Conservation (phyloP, 1,140 invertebrate species). For the Doryteuthis pealeii region DNA sequence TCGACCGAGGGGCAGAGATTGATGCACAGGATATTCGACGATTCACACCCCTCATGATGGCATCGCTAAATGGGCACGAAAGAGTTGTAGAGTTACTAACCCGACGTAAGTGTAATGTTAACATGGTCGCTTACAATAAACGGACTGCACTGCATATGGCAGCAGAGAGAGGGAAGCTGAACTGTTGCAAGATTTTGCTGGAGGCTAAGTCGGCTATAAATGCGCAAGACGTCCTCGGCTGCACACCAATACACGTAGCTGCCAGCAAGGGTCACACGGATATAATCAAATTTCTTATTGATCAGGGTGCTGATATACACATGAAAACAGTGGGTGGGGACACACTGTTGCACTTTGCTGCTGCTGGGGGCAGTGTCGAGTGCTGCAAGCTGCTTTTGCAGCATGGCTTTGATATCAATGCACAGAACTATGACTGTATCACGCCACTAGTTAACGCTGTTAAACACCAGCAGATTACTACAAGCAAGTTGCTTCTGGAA, state of each 20-base stretch:
- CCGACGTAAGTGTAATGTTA: conserved; percentile 49
- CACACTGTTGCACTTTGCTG: conserved; percentile 54
- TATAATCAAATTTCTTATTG: conserved; percentile 44
- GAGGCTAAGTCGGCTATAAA: conserved; percentile 52
- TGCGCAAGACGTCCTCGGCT: conserved; percentile 46
- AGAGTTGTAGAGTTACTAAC: conserved; percentile 46
- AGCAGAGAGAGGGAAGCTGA: conserved; percentile 59
- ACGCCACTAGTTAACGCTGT: conserved; percentile 53
- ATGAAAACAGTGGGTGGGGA: conserved; percentile 45
- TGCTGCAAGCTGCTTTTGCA: conserved; percentile 48
- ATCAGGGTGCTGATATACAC: conserved; percentile 40
- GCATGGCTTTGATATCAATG: conserved; percentile 48
- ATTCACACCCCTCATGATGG: conserved; percentile 58
- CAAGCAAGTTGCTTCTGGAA: conserved; percentile 37
- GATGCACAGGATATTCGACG: conserved; percentile 53
- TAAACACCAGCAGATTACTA: conserved; percentile 38
- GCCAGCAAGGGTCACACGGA: conserved; percentile 42
- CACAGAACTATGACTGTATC: conserved; percentile 45
- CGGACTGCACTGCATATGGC: conserved; percentile 57
- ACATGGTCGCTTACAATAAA: conserved; percentile 54
- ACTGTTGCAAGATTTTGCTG: conserved; percentile 64
- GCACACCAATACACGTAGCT: conserved; percentile 49
- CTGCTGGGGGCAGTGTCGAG: conserved; percentile 46
- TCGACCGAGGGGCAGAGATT: conserved; percentile 48
- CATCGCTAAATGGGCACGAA: conserved; percentile 48